Base-by-base conservation (phyloP, 2,888 invertebrate genomes). In the Nineta flava region DNA sequence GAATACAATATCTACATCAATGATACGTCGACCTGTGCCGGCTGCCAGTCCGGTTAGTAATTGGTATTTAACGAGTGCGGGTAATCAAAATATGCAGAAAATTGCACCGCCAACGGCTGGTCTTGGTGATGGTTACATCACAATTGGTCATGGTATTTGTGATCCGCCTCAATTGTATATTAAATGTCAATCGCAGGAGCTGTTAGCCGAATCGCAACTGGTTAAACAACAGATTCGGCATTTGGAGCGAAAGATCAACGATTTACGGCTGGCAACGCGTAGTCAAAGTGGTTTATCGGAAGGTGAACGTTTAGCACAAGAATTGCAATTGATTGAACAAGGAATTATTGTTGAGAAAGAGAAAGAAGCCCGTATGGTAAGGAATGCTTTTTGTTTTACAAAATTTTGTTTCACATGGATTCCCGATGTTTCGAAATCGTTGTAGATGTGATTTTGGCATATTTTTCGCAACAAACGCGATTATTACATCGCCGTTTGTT, bases 161-260 rank as follows among this genome's bases (percentile, higher is more conserved):
- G 55, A 56, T 51, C 48, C 54, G n/a, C 52, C 55, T 15, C 53
- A 53, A 52, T 55, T 53, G 48, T 52, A 44, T 38, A 53, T 67
- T 55, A 65, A 65, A 52, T 65, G 66, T 54, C 64, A 64, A 7
- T 64, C 65, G 12, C 67, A 67, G 53, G 66, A 67, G 54, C 61
- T 74, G 46, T 63, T 75, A 32, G 69, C 73, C 15, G 77, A 78
- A 59, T 75, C 76, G 26, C 76, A 77, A 54, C 70, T 73, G 54
- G 74, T 77, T 46, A 75, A 76, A 58, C 67, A 73, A 52, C 77
- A 78, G 58, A 60, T 79, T 45, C 70, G 73, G 48, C 73, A 73
- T 58, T 64, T 79, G 51, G 77, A 79, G 55, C 75, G 74, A 54
- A 75, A 77, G 60, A 70, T 78, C 35, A 76, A 77, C 56, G 76